Evolutionary conservation across 2,113 vertebrate genomes (phyloP).

Genomic region (Phyllostomus discolor): DNA sequence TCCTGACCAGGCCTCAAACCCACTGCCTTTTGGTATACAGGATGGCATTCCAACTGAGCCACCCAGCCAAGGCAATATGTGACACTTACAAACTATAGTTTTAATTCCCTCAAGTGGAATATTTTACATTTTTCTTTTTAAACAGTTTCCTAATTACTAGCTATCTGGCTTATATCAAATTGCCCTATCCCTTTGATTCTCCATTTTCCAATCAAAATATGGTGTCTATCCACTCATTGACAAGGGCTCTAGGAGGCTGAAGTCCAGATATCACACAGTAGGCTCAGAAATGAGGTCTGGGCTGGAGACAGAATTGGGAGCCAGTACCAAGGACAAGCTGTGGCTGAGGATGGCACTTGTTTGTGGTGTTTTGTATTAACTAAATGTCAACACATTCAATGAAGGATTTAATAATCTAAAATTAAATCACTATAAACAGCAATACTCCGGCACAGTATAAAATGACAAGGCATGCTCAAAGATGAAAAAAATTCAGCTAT

Average conservation of each 20-base stretch:
- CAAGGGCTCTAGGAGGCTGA: neutral
- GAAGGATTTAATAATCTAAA: neutral
- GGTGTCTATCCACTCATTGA: neutral
- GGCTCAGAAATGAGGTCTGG: neutral
- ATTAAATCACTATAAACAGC: neutral
- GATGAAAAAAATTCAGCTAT: neutral
- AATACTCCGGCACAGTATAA: neutral
- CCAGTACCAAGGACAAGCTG: neutral
- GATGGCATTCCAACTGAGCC: no score
- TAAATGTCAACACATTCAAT: neutral
- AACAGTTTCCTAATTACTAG: neutral
- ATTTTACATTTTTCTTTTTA: slow-evolving; percentile 15
- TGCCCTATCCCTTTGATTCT: neutral
- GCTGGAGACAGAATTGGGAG: neutral
- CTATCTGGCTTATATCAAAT: neutral
- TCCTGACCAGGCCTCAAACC: no score
- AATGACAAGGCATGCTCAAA: neutral
- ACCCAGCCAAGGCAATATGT: no score
- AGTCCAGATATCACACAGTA: neutral
- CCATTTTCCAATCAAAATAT: neutral
- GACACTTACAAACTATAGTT: neutral
- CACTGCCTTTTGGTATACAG: no score
- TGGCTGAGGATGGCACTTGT: neutral
- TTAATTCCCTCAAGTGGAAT: neutral
- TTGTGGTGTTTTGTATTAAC: neutral